A percentile compares a stretch with the other conserved stretches of the same genome.
Conservation (phyloP, 2,113 vertebrate genomes). For the Tympanuchus pallidicinctus region DNA sequence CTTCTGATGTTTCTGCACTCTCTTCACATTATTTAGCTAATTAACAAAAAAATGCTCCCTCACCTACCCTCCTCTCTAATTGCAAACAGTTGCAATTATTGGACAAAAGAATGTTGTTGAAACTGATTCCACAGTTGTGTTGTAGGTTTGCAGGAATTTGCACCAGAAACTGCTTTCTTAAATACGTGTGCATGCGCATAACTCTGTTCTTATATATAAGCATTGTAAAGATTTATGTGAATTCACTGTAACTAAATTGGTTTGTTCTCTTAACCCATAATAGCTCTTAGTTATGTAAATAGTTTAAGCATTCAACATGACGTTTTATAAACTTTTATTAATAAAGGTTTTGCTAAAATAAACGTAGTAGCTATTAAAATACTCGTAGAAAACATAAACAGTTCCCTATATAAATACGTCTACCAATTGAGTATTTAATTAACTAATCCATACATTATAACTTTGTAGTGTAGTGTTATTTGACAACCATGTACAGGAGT, state of each 20-base stretch:
- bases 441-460: constrained; percentile 48
- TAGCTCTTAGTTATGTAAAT: constrained; percentile 47
- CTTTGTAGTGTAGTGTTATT: constrained; percentile 37
- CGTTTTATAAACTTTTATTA: constrained; percentile 65
- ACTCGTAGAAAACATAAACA: constrained; percentile 57
- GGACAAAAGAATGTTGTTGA: background rate
- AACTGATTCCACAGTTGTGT: background rate
- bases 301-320: constrained; percentile 47
- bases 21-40: background rate
- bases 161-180: background rate
- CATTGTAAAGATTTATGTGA: constrained; percentile 33
- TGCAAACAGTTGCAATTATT: background rate
- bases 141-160: background rate
- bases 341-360: constrained; percentile 56
- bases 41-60: background rate
- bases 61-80: background rate
- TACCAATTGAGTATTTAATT: constrained; percentile 59
- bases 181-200: background rate
- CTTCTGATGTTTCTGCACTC: background rate
- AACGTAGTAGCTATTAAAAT: constrained; percentile 57
- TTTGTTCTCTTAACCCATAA: constrained; percentile 52
- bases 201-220: constrained; percentile 14
- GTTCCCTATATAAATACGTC: constrained; percentile 62
- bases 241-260: constrained; percentile 48
- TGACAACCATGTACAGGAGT: background rate